A percentile compares a stretch with the other conserved stretches of the same genome.
phyloP scores from a whole-genome alignment of 1,140 invertebrate species.

The Steinernema feltiae region DNA sequence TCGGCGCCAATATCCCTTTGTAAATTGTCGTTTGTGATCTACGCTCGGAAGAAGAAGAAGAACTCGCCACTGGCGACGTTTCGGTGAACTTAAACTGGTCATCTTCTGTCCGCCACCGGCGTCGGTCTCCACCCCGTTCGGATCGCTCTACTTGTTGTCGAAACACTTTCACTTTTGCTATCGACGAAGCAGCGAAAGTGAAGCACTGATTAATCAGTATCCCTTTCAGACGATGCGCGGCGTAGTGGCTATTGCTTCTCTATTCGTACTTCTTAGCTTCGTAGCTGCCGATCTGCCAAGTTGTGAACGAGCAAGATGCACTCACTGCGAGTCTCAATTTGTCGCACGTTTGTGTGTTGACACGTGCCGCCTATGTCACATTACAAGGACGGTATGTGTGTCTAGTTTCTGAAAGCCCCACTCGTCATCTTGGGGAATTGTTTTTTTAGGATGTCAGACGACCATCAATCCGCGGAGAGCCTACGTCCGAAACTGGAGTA shows the following conservation, averaged over 20 bases:
- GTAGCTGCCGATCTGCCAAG: not conserved
- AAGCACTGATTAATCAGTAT: slow-evolving; percentile 3
- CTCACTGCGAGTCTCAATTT: not conserved
- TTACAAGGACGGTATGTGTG: not conserved
- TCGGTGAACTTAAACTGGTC: slow-evolving; percentile 15
- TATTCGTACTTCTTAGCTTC: not conserved
- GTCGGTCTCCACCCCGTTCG: not conserved
- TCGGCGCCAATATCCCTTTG: slow-evolving; percentile 5
- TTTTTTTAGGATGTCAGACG: not conserved
- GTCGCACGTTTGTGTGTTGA: not conserved
- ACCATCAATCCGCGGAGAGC: not conserved
- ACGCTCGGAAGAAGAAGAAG: not conserved
- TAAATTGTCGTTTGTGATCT: not conserved
- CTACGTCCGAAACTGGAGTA: not conserved
- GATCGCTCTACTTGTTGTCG: slow-evolving; percentile 7
- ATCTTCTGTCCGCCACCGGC: not conserved
- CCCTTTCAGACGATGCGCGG: no score
- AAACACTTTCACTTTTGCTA: slow-evolving; percentile 15
- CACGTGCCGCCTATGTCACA: not conserved
- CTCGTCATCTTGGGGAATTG: no score
- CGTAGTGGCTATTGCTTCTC: no score
- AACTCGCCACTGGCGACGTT: not conserved
- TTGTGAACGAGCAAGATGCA: not conserved
- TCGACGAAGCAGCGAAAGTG: slow-evolving; percentile 1
- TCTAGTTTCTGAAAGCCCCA: no score